Evolutionary conservation across 2,113 vertebrate genomes (phyloP), one percentile per base, ranked within the genome.

Genomic region (Podilymbus podiceps): DNA sequence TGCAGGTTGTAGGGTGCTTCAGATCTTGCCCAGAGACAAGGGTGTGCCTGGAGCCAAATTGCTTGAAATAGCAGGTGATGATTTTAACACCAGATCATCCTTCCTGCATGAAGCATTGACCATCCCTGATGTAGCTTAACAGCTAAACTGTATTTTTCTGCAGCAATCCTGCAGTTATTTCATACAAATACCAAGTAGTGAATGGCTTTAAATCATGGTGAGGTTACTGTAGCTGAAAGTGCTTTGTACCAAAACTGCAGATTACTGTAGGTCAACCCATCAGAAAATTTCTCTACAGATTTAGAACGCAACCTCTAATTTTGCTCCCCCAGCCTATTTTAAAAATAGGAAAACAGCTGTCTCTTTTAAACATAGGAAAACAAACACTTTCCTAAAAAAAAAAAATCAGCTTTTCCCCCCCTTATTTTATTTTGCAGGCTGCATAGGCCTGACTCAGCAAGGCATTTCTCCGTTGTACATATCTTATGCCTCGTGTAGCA

Each of bases 261-360:
- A 62, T 63, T 77, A 90, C 76, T 67, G 49, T 28, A 72, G 77
- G 85, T 62, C 81, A 76, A 30, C 77, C 84, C 87, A 53, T 93
- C 88, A 23, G 6, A 95, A 91, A 93, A 94, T 73, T 93, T 90
- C 82, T 93, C 71, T 73, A 93, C 38, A 6, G 75, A 95, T 95
- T 95, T 96, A 95, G 95, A 93, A 77, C 79, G 77, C 63, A 97
- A 95, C 95, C 95, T 92, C 88, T 97, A 93, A 95, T 95, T 96
- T 95, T 46, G 81, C n/a, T 90, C 75, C 60, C 90, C 67, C 78
- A 80, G 85, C 38, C 79, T 68, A 28, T 40, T 68, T 89, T 90
- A 95, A 95, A 97, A 89, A 92, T 56, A 92, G 87, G 63, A 49
- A 88, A 66, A 66, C 71, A 82, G 62, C 82, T 17, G 55, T 14